These are phyloP conservation scores for Apamea monoglypha DNA, from an alignment of 2,888 invertebrate species.

Conservation along the genomic window DNA sequence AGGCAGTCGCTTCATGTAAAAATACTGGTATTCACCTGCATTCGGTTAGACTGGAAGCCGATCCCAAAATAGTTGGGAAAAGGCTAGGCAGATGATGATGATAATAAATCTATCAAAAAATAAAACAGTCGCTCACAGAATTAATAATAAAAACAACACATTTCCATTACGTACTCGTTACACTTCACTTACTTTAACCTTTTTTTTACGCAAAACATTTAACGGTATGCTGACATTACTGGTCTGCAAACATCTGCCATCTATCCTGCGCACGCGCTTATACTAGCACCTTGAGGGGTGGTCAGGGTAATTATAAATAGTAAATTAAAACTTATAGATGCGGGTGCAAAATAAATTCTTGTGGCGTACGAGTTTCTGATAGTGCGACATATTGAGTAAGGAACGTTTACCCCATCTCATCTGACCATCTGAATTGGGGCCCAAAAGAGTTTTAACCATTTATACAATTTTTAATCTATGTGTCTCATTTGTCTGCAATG, in stretches of 20 bases:
- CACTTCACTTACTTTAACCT: conserved; percentile 28
- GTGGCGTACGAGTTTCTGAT: conserved; percentile 3
- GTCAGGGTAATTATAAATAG: conserved; percentile 67
- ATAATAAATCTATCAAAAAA: not conserved
- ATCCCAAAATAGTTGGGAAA: too few relatives aligned
- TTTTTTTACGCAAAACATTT: conserved; percentile 17
- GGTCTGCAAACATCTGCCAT: conserved; percentile 79
- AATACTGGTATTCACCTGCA: too few relatives aligned
- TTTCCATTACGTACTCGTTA: not conserved
- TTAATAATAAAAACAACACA: conserved; percentile 9
- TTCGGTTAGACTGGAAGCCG: too few relatives aligned
- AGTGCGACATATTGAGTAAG: not conserved
- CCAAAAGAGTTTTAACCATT: too few relatives aligned
- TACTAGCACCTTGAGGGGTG: conserved; percentile 72
- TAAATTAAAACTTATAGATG: conserved; percentile 53
- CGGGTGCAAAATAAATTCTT: conserved; percentile 71
- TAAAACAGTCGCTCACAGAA: not conserved
- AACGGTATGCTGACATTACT: conserved; percentile 71
- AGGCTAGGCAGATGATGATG: too few relatives aligned
- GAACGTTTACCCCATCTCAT: too few relatives aligned
- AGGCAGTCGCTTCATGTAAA: too few relatives aligned
- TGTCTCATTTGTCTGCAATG: too few relatives aligned
- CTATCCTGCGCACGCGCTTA: conserved; percentile 75
- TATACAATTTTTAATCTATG: not conserved
- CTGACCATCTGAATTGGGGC: too few relatives aligned